Percentiles rank a stretch among this genome's conserved stretches.
These are phyloP conservation scores for Camponotus fellah DNA, from an alignment of 2,888 invertebrate species.

Conservation along the genomic window DNA sequence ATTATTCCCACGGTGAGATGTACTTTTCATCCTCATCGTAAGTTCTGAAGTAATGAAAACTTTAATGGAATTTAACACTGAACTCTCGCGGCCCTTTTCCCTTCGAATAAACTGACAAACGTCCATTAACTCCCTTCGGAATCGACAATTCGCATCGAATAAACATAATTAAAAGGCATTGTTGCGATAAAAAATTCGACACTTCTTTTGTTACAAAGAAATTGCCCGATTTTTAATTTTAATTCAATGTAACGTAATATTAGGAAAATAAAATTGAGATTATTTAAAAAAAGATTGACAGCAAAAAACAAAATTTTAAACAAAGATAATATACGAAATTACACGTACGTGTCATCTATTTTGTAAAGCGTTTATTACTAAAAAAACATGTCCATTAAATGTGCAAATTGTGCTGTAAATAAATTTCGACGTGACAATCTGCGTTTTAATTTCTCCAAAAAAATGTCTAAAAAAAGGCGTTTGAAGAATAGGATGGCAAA, in stretches of 20 bases:
- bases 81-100: background rate
- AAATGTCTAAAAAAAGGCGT: background rate
- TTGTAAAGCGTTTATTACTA: background rate
- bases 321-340: background rate
- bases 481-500: background rate
- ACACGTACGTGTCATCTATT: background rate
- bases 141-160: background rate
- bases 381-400: background rate
- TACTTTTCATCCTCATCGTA: conserved; percentile 40
- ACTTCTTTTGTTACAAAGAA: background rate
- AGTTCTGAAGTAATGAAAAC: conserved; percentile 53
- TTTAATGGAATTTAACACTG: conserved; percentile 50
- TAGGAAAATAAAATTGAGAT: background rate
- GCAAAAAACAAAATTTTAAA: background rate
- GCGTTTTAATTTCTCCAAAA: background rate
- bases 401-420: background rate
- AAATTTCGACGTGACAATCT: background rate
- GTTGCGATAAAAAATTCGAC: background rate
- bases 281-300: too few species aligned
- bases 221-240: background rate
- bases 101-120: conserved; percentile 38
- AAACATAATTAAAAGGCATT: conserved; percentile 38
- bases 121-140: background rate
- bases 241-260: background rate
- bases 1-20: conserved; percentile 3